Conservation (phyloP, 2,888 invertebrate species). For the Dyspetes luteomarginatus region DNA sequence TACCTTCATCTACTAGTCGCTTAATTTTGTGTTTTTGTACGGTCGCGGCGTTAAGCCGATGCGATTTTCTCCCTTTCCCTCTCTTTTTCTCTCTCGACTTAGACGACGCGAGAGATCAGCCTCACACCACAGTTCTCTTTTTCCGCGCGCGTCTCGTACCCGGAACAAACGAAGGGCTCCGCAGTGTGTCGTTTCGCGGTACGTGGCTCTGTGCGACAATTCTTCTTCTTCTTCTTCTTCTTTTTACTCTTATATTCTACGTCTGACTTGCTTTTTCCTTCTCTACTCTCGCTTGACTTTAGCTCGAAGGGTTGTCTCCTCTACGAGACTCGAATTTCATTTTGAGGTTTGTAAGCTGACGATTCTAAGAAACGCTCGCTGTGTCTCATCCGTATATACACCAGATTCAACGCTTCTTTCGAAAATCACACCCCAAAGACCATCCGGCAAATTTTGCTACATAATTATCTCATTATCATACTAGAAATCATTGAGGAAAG, state of each 20-base stretch:
- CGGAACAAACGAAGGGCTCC: constrained; percentile 63
- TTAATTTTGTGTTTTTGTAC: constrained; percentile 58
- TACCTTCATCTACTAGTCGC: constrained; percentile 47
- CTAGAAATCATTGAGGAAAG: no score
- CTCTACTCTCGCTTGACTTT: not conserved
- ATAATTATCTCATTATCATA: no score
- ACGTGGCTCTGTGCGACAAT: constrained; percentile 53
- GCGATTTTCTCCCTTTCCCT: constrained; percentile 27
- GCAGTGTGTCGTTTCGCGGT: constrained; percentile 68
- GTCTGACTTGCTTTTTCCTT: constrained; percentile 9
- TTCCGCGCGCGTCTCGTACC: constrained; percentile 27
- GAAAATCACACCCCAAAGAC: no score
- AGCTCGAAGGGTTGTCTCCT: constrained; percentile 11
- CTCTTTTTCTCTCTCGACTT: constrained; percentile 4
- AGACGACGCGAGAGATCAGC: constrained; percentile 52
- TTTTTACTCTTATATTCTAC: constrained; percentile 29
- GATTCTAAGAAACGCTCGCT: not conserved
- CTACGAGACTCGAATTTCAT: constrained; percentile 46
- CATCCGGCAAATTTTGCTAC: no score
- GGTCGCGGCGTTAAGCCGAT: constrained; percentile 50
- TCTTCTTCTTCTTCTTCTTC: constrained; percentile 15
- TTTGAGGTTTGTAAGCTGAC: constrained; percentile 4
- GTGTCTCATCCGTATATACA: no score
- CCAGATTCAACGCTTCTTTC: not conserved
- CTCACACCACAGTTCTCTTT: constrained; percentile 38